These are phyloP conservation scores for Athrips mouffetella DNA, from an alignment of 2,888 invertebrate species.

Conservation along the genomic window DNA sequence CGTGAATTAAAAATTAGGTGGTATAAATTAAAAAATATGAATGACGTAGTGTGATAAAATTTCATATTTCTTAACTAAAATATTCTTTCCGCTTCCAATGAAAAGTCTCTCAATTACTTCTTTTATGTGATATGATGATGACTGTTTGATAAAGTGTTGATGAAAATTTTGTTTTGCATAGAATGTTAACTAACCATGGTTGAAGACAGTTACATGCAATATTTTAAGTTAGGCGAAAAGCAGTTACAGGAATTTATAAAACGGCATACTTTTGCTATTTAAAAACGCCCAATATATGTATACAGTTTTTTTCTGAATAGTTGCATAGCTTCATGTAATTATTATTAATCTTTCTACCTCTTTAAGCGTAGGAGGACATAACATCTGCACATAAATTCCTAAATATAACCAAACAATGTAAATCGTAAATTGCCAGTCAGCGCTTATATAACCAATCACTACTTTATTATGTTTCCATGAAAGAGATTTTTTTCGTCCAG, in stretches of 20 bases:
- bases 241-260: too few species aligned
- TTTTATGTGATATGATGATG: not conserved
- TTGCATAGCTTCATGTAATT: not conserved
- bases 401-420: constrained; percentile 25
- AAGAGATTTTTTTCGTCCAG: too few species aligned
- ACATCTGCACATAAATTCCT: not conserved
- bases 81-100: not conserved
- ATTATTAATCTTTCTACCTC: not conserved
- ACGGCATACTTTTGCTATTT: too few species aligned
- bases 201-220: too few species aligned
- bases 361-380: constrained; percentile 10
- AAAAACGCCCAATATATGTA: too few species aligned
- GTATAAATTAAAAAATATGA: constrained; percentile 55
- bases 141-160: not conserved
- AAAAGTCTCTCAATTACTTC: not conserved
- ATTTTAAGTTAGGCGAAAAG: too few species aligned
- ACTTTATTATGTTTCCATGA: constrained; percentile 49
- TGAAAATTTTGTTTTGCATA: not conserved
- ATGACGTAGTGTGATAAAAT: constrained; percentile 41
- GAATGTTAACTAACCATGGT: too few species aligned
- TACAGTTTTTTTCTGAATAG: not conserved
- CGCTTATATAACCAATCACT: constrained; percentile 60
- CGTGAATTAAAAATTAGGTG: constrained; percentile 59
- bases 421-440: constrained; percentile 38
- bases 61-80: constrained; percentile 13